These are phyloP conservation scores for Antedon mediterranea DNA, from an alignment of 53 echinoderm and acorn worm species.

Conservation along the genomic window DNA sequence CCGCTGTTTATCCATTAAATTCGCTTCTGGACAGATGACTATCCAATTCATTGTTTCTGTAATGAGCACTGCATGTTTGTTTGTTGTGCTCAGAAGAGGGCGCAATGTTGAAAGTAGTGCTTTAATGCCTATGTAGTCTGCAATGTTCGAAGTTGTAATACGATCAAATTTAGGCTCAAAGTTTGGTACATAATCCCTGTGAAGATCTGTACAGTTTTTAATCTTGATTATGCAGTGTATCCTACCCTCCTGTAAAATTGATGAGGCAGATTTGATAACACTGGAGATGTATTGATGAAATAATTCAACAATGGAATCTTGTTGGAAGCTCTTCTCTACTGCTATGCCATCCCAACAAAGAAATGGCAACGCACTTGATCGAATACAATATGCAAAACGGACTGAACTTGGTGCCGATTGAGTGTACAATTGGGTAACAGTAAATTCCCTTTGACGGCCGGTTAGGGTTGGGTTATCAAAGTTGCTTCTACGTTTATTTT, in stretches of 20 bases:
- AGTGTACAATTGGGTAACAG: not conserved
- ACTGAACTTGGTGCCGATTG: slow-evolving; percentile 19
- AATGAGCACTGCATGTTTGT: too few relatives aligned
- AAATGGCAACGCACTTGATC: slow-evolving; percentile 14
- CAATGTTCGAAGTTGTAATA: slow-evolving; percentile 6
- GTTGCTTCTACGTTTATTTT: not conserved
- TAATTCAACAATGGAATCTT: slow-evolving; percentile 9
- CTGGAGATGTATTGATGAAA: slow-evolving; percentile 18
- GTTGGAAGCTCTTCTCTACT: slow-evolving; percentile 2
- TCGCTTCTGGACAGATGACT: too few relatives aligned
- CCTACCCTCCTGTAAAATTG: not conserved
- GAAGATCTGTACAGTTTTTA: too few relatives aligned
- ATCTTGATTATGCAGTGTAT: too few relatives aligned
- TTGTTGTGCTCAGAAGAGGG: too few relatives aligned
- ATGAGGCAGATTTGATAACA: slow-evolving; percentile 6
- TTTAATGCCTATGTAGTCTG: slow-evolving; percentile 1
- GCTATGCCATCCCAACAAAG: slow-evolving; percentile 27
- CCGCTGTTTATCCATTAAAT: too few relatives aligned
- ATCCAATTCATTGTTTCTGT: not conserved
- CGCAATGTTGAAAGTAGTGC: not conserved
- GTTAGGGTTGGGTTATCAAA: slow-evolving; percentile 40
- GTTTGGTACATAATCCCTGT: too few relatives aligned
- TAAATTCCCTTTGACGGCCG: not conserved
- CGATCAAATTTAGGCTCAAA: slow-evolving; percentile 5
- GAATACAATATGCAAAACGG: slow-evolving; percentile 15